Conservation (phyloP, 2,113 vertebrate species). For the Anoura caudifer region DNA sequence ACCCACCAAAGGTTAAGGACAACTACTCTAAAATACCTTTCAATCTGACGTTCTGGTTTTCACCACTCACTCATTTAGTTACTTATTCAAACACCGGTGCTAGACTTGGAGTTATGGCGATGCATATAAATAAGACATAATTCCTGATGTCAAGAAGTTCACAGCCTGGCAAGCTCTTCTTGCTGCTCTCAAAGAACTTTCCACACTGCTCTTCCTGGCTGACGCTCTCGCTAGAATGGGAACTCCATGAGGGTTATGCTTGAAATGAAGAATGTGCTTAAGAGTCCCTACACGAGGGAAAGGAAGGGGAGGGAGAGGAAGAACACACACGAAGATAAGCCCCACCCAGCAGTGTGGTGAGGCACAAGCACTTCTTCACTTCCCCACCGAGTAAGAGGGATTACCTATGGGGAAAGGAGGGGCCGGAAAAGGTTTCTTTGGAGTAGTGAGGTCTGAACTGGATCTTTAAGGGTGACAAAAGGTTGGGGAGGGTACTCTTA, state of each 20-base stretch:
- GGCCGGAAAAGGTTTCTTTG: neutral
- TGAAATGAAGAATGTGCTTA: neutral
- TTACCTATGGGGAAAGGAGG: neutral
- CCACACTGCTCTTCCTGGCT: neutral
- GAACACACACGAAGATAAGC: neutral
- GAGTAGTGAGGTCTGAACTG: neutral
- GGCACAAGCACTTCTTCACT: neutral
- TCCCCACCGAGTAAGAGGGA: neutral
- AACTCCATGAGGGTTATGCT: neutral
- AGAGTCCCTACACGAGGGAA: neutral
- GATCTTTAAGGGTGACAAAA: neutral
- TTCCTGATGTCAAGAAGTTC: neutral
- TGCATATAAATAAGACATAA: neutral
- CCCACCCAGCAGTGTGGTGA: neutral
- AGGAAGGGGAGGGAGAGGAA: neutral
- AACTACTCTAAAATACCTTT: neutral
- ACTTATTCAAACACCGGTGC: neutral
- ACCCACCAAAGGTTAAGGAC: neutral
- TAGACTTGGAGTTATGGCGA: neutral
- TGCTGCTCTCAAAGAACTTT: neutral
- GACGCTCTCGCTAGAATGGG: neutral
- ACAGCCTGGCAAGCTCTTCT: neutral
- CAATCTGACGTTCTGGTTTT: neutral
- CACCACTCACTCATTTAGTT: neutral
- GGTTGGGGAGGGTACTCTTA: neutral